A percentile compares a stretch with the other conserved stretches of the same genome.
Evolutionary conservation across 2,113 vertebrate genomes (phyloP).

Genomic region (Balaenoptera acutorostrata): DNA sequence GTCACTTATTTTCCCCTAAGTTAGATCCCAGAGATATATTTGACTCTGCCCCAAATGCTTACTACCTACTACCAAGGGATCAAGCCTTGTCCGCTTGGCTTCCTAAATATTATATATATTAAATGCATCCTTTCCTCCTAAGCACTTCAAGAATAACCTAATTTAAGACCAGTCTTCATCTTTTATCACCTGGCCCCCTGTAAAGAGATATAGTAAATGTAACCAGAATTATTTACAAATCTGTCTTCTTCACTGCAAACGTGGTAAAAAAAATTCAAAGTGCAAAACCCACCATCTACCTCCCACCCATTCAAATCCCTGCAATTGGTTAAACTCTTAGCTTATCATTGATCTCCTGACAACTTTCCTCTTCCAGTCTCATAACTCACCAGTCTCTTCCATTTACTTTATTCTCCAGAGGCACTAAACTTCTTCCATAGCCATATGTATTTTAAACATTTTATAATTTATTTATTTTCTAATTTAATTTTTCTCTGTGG

Average conservation of each 20-base stretch:
- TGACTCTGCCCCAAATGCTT: not conserved
- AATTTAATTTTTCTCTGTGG: not conserved
- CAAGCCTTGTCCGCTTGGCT: not conserved
- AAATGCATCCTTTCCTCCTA: not conserved
- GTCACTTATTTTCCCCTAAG: not conserved
- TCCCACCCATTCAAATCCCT: not conserved
- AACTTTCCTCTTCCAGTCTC: not conserved
- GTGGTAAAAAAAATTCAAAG: not conserved
- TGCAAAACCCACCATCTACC: not conserved
- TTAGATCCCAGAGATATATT: not conserved
- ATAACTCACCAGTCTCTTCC: not conserved
- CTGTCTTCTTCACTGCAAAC: not conserved
- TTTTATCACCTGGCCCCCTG: not conserved
- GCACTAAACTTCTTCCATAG: not conserved
- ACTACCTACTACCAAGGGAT: not conserved
- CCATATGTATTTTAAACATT: not conserved
- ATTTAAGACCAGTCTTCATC: not conserved
- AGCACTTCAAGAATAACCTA: not conserved
- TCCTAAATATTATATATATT: not conserved
- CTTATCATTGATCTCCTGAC: not conserved
- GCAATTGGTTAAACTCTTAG: not conserved
- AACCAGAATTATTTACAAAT: not conserved
- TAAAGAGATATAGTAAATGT: not conserved
- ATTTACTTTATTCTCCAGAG: not conserved
- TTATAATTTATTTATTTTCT: not conserved